Base-by-base conservation (phyloP, 2,113 vertebrate genomes). In the Murina feae region DNA sequence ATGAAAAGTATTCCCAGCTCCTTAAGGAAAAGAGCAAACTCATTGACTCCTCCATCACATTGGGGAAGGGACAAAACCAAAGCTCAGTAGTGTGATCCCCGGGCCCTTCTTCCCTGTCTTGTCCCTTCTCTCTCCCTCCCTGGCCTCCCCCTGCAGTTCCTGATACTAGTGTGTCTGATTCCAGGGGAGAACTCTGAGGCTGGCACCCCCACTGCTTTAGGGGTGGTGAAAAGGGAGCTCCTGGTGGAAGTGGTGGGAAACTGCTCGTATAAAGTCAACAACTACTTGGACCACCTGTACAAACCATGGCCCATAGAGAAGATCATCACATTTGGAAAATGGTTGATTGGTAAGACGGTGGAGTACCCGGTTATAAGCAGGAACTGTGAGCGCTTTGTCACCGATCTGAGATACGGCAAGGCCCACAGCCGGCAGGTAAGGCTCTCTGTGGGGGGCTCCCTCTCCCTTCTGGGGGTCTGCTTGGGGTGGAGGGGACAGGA, bases 301-400 rank as follows among this genome's bases (percentile, higher is more conserved):
- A 6, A 89, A 4, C 98, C 98, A 0, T 97, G 44, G 0, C 65
- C 95, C 0, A 47, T 90, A 16, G 0, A 4, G 0, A 16, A 87
- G 30, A 98, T 99, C 53, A 76, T 98, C 66, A 69, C 1, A 17
- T 96, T 98, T 20, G 98, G 98, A 0, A 6, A 95, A 14, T 8
- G 14, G 0, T 16, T 63, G 90, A 92, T 99, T 88, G 98, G 96
- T 4, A 0, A n/a, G 11, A 96, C 94, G 80, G 58, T 97, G 90
- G 63, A 96, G 0, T 99, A 98, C 86, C 95, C 94, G 18, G 5
- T 98, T 55, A 21, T 98, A 55, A 93, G 74, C 0, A 17, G 72
- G 0, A 99, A 99, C 97, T 99, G 98, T 60, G 99, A 99, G 87
- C 98, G 98, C 96, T 99, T 99, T 96, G 99, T 90, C 44, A 99